Base-by-base conservation (phyloP, 2,888 invertebrate species). In the Apodemia duryi region DNA sequence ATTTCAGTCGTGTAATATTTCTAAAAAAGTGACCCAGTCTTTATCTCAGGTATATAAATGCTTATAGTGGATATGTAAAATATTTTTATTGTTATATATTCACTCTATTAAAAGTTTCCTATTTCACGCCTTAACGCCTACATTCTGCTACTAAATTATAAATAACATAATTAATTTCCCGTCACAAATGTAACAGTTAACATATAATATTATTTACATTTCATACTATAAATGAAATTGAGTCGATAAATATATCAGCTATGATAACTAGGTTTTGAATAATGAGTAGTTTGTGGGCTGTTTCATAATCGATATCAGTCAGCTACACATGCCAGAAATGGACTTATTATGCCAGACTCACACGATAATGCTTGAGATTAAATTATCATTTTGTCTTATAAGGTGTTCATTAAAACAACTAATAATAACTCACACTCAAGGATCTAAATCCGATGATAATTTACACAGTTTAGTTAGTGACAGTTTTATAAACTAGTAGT, bases 271-370 rank as follows among this genome's bases (percentile, higher is more conserved):
- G 68, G 66, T 71, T 69, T 71, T 68, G 71, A 69, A 71, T 70
- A 69, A 71, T 68, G 65, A 69, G 63, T 62, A 64, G 63, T 71
- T 64, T 71, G 70, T 70, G 63, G 60, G 49, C 66, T 51, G 65
- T 68, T 70, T 70, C 71, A 69, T 70, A 71, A 72, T 68, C 67
- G 67, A 67, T 72, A 70, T 66, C 70, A 71, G 70, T 71, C 71
- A 69, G 69, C 64, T 66, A 70, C 32, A 32, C 32, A 32, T 32
- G 57, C 57, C 29, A 32, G 6, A 57, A 57, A 57, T 32, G 54
- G 54, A 29, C 29, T 13, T 43, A 43, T 43, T 43, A 43, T 46
- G 46, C 13, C 46, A 46, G 11, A 46, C 46, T 46, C 46, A 46
- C 46, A 46, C 46, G 46, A 46, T 46, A 46, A 46, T 46, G 46